Evolutionary conservation across 2,888 invertebrate species (phyloP).

Genomic region (Drosophila anomelani): DNA sequence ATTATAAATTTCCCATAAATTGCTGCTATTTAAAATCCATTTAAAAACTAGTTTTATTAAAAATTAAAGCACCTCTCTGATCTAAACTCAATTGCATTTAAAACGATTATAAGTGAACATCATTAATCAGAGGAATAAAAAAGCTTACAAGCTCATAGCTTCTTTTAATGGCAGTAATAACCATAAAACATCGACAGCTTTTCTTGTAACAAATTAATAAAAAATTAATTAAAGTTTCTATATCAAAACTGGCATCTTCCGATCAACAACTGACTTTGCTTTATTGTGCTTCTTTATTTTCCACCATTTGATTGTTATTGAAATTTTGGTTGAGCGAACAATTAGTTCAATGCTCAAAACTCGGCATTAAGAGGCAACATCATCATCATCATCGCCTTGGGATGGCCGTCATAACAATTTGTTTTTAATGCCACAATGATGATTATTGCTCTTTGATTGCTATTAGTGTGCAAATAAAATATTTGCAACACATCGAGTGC

Average conservation of each 20-base stretch:
- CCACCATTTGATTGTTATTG: constrained; percentile 30
- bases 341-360: constrained; percentile 76
- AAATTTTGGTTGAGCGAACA: constrained; percentile 74
- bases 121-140: neutral
- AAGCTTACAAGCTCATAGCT: neutral
- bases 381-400: constrained; percentile 15
- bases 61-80: neutral
- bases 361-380: constrained; percentile 14
- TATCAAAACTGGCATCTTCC: constrained; percentile 5
- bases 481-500: constrained; percentile 56
- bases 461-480: constrained; percentile 46
- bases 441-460: constrained; percentile 40
- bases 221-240: neutral
- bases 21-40: neutral
- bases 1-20: no score
- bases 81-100: constrained; percentile 1
- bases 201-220: constrained; percentile 10
- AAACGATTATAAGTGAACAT: neutral
- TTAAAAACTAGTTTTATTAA: neutral
- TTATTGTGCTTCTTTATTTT: constrained; percentile 5
- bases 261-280: neutral
- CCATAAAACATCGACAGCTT: constrained; percentile 20
- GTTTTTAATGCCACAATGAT: constrained; percentile 48
- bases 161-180: constrained; percentile 4
- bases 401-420: constrained; percentile 67